phyloP scores from a whole-genome alignment of 92 coral and sea anemone genomes.

The Parazoanthus darwini region DNA sequence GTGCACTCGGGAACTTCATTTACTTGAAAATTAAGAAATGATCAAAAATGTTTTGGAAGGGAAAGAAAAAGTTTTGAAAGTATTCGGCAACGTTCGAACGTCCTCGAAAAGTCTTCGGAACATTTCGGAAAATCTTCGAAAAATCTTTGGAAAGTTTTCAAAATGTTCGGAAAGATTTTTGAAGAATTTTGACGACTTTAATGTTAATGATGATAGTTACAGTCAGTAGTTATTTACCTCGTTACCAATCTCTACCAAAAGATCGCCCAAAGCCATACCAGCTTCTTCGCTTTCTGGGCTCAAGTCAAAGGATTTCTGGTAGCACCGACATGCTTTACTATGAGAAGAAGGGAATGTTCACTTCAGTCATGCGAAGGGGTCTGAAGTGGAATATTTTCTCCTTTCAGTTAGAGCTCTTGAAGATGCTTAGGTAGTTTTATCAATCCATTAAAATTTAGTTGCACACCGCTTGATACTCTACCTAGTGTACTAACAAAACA shows the following conservation, averaged over 20 bases:
- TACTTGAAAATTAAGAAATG: too few relatives aligned
- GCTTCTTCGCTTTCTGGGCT: conserved; percentile 75
- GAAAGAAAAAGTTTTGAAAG: too few relatives aligned
- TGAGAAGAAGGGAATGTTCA: neutral
- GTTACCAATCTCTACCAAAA: conserved; percentile 69
- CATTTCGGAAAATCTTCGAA: too few relatives aligned
- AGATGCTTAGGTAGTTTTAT: too few relatives aligned
- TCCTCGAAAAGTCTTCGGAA: too few relatives aligned
- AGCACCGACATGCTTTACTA: conserved; percentile 94
- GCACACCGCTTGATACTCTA: neutral
- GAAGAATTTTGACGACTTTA: neutral
- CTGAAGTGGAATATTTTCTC: neutral
- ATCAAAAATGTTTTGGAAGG: too few relatives aligned
- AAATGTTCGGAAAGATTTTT: too few relatives aligned
- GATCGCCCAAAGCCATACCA: conserved; percentile 85
- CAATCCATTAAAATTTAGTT: too few relatives aligned
- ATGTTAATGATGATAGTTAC: neutral
- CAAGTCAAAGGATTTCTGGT: conserved; percentile 93
- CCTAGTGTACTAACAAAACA: neutral
- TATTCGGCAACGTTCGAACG: too few relatives aligned
- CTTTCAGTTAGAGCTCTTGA: too few relatives aligned
- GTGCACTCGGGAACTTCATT: too few relatives aligned
- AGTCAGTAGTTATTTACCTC: conserved; percentile 58
- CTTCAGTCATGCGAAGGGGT: neutral
- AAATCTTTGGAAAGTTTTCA: too few relatives aligned